Evolutionary conservation across 2,797 vertebrate species (phyloP).

Genomic region (Lagorchestes hirsutus): DNA sequence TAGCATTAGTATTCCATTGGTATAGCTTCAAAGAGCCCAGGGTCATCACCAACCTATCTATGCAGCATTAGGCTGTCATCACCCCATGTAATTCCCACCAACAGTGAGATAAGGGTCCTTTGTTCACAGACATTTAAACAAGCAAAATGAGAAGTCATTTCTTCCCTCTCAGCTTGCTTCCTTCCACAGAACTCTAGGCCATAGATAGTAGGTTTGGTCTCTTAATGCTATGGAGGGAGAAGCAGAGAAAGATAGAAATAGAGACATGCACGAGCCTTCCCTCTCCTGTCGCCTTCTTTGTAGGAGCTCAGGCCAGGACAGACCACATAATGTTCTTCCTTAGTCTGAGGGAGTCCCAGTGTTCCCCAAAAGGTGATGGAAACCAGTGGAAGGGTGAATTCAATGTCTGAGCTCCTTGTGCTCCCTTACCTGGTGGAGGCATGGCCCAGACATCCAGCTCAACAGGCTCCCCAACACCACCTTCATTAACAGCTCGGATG

Average conservation of each 20-base stretch:
- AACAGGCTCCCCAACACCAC: slow-evolving; percentile 79
- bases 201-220: background rate
- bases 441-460: slow-evolving; percentile 81
- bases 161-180: background rate
- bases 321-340: slow-evolving; percentile 2
- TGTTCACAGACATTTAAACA: background rate
- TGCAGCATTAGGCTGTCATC: background rate
- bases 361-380: background rate
- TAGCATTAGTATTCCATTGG: background rate
- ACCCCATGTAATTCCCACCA: background rate
- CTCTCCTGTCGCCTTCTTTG: background rate
- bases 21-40: background rate
- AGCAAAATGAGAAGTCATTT: background rate
- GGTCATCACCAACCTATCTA: background rate
- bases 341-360: background rate
- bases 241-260: background rate
- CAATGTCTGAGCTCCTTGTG: background rate
- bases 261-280: background rate
- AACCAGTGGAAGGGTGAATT: background rate
- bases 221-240: background rate
- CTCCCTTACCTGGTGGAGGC: slow-evolving; percentile 85
- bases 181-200: background rate
- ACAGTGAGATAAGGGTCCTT: background rate
- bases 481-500: slow-evolving; percentile 85
- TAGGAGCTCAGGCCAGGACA: background rate